A percentile compares a stretch with the other conserved stretches of the same genome.
These are phyloP conservation scores for Melinaea marsaeus DNA, from an alignment of 2,888 invertebrate genomes.

Conservation along the genomic window DNA sequence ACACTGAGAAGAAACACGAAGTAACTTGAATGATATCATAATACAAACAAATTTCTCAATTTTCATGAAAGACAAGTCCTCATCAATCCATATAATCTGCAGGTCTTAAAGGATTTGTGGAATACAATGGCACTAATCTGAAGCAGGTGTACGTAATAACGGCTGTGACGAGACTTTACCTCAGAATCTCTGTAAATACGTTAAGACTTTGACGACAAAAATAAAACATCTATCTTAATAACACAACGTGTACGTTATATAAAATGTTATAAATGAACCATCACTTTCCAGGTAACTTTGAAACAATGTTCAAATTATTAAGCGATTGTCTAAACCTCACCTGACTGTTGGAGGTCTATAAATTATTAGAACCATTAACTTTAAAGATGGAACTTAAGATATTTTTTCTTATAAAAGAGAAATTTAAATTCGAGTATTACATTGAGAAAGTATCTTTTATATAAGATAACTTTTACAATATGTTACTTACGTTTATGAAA, in stretches of 20 bases:
- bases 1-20: no score
- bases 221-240: slow-evolving; percentile 9
- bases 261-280: neutral
- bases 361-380: no score
- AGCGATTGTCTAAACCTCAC: slow-evolving; percentile 7
- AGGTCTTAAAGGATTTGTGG: no score
- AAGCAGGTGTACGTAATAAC: no score
- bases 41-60: slow-evolving; percentile 36
- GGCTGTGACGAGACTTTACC: no score
- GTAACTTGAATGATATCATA: slow-evolving; percentile 21
- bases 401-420: slow-evolving; percentile 14
- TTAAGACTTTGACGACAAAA: no score
- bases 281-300: neutral
- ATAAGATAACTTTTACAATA: neutral
- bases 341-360: slow-evolving; percentile 8
- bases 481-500: neutral
- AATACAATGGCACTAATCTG: no score
- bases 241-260: slow-evolving; percentile 4
- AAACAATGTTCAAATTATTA: slow-evolving; percentile 10
- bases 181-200: no score
- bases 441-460: neutral
- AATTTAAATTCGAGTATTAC: slow-evolving; percentile 10
- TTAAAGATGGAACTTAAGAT: slow-evolving; percentile 16
- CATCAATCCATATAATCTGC: slow-evolving; percentile 29
- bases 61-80: slow-evolving; percentile 32